These are phyloP conservation scores for Acipenser oxyrinchus DNA, from an alignment of 2,797 vertebrate genomes.

Conservation along the genomic window DNA sequence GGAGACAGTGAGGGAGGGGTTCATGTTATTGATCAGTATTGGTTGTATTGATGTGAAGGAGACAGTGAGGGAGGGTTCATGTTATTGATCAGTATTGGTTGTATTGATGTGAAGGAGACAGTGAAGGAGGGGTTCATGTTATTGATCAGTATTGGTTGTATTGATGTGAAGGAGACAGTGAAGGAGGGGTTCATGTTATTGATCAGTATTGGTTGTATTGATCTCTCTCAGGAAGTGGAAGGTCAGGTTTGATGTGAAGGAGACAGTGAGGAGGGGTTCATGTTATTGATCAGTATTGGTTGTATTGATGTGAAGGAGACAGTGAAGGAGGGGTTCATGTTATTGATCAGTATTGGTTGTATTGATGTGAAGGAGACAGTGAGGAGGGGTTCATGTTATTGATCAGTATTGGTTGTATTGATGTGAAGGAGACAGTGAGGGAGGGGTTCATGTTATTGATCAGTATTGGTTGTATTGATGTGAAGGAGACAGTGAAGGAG, in stretches of 20 bases:
- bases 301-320: slow-evolving; percentile 3
- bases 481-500: slow-evolving; percentile 10
- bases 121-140: slow-evolving; percentile 34
- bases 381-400: not conserved
- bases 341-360: not conserved
- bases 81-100: too few relatives aligned
- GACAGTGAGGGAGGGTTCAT: slow-evolving; percentile 30
- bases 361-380: slow-evolving; percentile 2
- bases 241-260: slow-evolving; percentile 32
- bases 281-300: too few relatives aligned
- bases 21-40: not conserved
- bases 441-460: slow-evolving; percentile 40
- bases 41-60: slow-evolving; percentile 15
- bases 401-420: slow-evolving; percentile 15
- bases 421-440: slow-evolving; percentile 16
- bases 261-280: slow-evolving; percentile 30
- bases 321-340: slow-evolving; percentile 32
- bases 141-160: not conserved
- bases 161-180: slow-evolving; percentile 2
- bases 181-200: not conserved
- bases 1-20: not conserved
- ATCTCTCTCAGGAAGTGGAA: slow-evolving; percentile 51
- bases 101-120: slow-evolving; percentile 3
- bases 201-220: not conserved
- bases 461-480: not conserved